Base-by-base conservation (phyloP, 2,888 invertebrate genomes). In the Folsomia candida region DNA sequence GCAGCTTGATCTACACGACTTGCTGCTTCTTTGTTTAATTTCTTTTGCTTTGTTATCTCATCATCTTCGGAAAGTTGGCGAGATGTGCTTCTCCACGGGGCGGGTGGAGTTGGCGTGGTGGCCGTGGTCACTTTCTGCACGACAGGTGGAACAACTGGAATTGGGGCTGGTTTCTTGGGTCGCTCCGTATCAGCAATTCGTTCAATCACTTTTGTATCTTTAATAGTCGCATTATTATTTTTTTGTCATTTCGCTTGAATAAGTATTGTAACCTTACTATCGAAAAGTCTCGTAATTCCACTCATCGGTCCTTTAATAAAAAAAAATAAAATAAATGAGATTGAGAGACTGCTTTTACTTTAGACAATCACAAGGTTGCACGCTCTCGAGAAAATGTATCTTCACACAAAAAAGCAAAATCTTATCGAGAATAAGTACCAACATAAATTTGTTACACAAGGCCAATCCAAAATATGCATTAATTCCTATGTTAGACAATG, bases 1-100 rank as follows among this genome's bases (percentile, higher is more conserved):
- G 51, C 59, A n/a, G 61, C 58, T 51, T 61, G 20, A 83, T 76
- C 6, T 84, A 82, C 24, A 88, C 87, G 14, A 89, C 85, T 26
- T 89, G 87, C 24, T 89, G 88, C 69, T 68, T 86, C 88, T 83
- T 93, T 93, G 81, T 92, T 94, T 84, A 92, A 91, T 81, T 91
- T 90, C 84, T 94, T 94, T 77, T 92, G 91, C 81, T 90, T 89
- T 11, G 91, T 87, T 75, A 94, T 93, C 83, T 95, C 95, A 81
- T 94, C 93, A 81, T 93, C 94, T 84, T 94, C 94, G 82, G 92
- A 92, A 76, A 90, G 87, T 83, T 93, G 93, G 73, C 92, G 87
- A 63, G 89, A 88, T 11, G 91, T 79, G 28, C 78, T 74, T 67
- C 81, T 80, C 74, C 79, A 78, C 51, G 76, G 74, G 68, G 77